phyloP scores from a whole-genome alignment of 2,888 invertebrate species.

The Hyposoter didymator region DNA sequence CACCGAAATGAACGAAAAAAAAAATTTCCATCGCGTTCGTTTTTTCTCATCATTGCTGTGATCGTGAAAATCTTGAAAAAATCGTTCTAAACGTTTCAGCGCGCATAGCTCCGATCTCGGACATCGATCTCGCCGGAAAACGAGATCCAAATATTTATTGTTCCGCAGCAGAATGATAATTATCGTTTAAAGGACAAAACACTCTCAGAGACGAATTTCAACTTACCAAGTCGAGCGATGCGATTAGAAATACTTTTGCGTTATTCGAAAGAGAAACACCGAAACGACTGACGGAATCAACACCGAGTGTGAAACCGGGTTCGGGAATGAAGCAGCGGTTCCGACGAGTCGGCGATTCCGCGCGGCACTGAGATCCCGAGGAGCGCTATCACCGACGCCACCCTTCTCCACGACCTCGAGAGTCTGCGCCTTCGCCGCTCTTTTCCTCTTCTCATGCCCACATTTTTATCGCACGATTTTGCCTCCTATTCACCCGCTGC shows the following conservation, averaged over 20 bases:
- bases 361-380: conserved; percentile 55
- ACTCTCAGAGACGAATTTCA: not conserved
- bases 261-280: not conserved
- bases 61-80: not conserved
- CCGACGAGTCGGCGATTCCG: conserved; percentile 49
- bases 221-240: not conserved
- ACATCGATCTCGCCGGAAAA: not conserved
- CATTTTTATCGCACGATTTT: not conserved
- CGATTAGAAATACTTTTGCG: not conserved
- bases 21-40: not conserved
- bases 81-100: not conserved
- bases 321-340: conserved; percentile 4
- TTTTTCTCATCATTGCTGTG: not conserved
- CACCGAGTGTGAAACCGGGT: not conserved
- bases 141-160: not conserved
- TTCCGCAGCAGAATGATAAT: not conserved
- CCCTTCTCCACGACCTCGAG: conserved; percentile 36
- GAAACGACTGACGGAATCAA: not conserved
- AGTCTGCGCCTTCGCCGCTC: conserved; percentile 39
- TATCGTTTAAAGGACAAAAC: not conserved
- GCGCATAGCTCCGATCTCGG: not conserved
- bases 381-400: conserved; percentile 34
- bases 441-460: not conserved
- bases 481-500: too few species aligned
- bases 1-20: not conserved